Evolutionary conservation across 2,797 vertebrate genomes (phyloP).

Genomic region (Tokudaia muenninki): DNA sequence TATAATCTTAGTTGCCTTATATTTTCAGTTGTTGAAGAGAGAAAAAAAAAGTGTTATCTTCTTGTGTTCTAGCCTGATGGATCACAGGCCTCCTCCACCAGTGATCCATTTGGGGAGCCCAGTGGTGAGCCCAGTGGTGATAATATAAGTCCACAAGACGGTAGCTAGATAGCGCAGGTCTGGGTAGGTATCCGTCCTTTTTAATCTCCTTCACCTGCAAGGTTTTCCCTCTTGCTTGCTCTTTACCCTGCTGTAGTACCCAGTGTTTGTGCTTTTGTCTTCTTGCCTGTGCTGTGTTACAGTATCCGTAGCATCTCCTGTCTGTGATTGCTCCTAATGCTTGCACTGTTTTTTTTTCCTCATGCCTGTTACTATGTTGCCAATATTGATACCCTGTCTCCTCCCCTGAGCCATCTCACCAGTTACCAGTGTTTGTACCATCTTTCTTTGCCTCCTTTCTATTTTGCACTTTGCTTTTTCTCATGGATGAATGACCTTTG

Average conservation of each 20-base stretch:
- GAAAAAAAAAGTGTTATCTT: conserved; percentile 89
- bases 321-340: conserved; percentile 77
- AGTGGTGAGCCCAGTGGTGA: conserved; percentile 95
- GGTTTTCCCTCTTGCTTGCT: conserved; percentile 76
- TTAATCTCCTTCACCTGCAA: conserved; percentile 85
- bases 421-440: conserved; percentile 60
- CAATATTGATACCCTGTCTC: conserved; percentile 69
- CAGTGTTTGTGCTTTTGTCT: conserved; percentile 65
- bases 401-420: conserved; percentile 65
- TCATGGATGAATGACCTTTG: conserved; percentile 82
- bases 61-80: conserved; percentile 94
- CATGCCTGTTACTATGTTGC: conserved; percentile 68
- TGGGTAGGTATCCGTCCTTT: conserved; percentile 96
- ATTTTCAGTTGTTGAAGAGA: conserved; percentile 86
- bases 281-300: conserved; percentile 75
- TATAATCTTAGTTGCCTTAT: conserved; percentile 85
- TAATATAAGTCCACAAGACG: conserved; percentile 98
- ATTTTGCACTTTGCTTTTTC: conserved; percentile 72
- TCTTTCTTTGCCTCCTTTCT: conserved; percentile 79
- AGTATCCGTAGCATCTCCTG: conserved; percentile 68
- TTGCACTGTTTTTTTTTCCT: not conserved
- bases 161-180: conserved; percentile 99
- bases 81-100: conserved; percentile 97
- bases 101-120: conserved; percentile 95
- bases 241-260: not conserved